These are phyloP conservation scores for Apamea sordens DNA, from an alignment of 2,888 invertebrate genomes.

Conservation along the genomic window DNA sequence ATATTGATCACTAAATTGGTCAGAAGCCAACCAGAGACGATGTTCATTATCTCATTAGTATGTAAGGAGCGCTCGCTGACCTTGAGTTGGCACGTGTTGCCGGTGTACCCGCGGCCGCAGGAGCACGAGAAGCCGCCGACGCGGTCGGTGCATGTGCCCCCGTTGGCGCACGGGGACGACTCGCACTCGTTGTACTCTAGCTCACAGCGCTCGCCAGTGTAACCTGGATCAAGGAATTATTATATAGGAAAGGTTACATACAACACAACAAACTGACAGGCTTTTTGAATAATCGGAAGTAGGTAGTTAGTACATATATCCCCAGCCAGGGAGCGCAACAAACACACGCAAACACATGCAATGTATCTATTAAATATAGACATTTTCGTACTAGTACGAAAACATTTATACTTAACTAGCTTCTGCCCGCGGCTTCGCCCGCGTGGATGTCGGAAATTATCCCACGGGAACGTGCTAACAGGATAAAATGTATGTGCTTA, in stretches of 20 bases:
- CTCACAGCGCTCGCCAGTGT: conserved; percentile 93
- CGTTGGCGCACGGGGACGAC: conserved; percentile 93
- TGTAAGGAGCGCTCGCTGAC: conserved; percentile 76
- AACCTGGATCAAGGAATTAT: conserved; percentile 84
- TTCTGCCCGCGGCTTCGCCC: too few species aligned
- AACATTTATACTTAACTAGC: background rate
- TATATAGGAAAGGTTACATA: background rate
- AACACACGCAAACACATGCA: background rate
- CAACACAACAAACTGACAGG: background rate
- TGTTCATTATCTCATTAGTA: conserved; percentile 24
- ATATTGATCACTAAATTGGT: conserved; percentile 1
- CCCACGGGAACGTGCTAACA: too few species aligned
- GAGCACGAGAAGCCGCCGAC: conserved; percentile 92
- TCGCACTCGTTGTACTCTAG: conserved; percentile 94
- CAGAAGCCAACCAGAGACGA: background rate
- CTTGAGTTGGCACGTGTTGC: conserved; percentile 93
- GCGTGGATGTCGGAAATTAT: too few species aligned
- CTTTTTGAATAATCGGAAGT: background rate
- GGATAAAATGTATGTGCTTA: too few species aligned
- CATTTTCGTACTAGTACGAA: background rate
- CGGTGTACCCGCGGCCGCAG: conserved; percentile 93
- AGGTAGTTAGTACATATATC: background rate
- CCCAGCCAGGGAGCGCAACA: background rate
- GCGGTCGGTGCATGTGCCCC: conserved; percentile 93
- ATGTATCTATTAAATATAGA: background rate